Conservation (phyloP, 1,140 invertebrate genomes). For the Lepeophtheirus salmonis region DNA sequence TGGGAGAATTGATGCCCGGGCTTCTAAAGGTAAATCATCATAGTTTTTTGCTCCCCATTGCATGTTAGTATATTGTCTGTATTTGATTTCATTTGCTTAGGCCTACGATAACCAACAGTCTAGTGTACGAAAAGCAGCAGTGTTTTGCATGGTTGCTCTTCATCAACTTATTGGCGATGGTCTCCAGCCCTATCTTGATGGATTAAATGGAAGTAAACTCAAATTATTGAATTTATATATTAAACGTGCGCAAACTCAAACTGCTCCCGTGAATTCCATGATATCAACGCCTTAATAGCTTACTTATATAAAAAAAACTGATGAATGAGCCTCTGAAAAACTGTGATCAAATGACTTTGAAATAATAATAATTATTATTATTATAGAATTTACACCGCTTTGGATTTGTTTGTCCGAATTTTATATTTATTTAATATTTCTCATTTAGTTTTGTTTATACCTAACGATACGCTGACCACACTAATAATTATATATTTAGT, state of each 20-base stretch:
- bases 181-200: conserved; percentile 52
- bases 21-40: conserved; percentile 46
- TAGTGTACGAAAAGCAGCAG: conserved; percentile 72
- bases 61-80: no score
- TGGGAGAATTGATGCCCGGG: conserved; percentile 64
- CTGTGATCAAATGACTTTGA: not conserved
- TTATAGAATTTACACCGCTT: not conserved
- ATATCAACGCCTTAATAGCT: not conserved
- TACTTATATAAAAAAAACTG: not conserved
- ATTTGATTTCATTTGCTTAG: conserved; percentile 31
- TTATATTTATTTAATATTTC: no score
- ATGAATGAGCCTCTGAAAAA: not conserved
- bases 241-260: conserved; percentile 34
- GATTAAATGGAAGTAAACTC: conserved; percentile 62
- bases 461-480: no score
- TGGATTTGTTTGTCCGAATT: not conserved
- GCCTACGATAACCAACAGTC: conserved; percentile 71
- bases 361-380: not conserved
- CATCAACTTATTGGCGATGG: conserved; percentile 67
- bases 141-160: conserved; percentile 85
- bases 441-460: no score
- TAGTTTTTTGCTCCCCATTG: no score
- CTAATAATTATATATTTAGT: no score
- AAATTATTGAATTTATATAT: conserved; percentile 53
- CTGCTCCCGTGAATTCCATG: not conserved